Evolutionary conservation across 2,888 invertebrate genomes (phyloP).

Genomic region (Hesperia comma): DNA sequence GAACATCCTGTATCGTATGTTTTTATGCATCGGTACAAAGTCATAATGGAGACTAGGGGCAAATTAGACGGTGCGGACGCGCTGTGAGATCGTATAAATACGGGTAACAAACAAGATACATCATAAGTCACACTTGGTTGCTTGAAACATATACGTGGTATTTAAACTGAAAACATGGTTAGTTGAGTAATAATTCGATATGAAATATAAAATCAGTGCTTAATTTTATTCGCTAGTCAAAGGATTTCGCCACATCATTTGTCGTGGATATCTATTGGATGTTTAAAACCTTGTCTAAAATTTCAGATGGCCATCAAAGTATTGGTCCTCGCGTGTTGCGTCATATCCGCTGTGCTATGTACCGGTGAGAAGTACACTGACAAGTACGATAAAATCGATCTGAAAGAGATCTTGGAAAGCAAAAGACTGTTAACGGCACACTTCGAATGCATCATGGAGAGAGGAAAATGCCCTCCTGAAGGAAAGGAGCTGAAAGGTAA

Average conservation of each 20-base stretch:
- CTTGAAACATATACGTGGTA: slow-evolving; percentile 30
- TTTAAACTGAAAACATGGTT: slow-evolving; percentile 23
- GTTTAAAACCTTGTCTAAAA: not conserved
- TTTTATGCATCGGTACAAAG: slow-evolving; percentile 63
- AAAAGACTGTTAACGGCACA: slow-evolving; percentile 87
- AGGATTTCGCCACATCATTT: too few relatives aligned
- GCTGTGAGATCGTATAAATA: slow-evolving; percentile 64
- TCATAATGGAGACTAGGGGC: slow-evolving; percentile 62
- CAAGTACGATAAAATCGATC: slow-evolving; percentile 87
- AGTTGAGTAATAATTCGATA: not conserved
- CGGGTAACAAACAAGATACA: slow-evolving; percentile 36
- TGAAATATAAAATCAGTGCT: slow-evolving; percentile 4
- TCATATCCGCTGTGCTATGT: slow-evolving; percentile 37
- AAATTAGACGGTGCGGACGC: slow-evolving; percentile 70
- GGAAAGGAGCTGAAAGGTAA: slow-evolving; percentile 88
- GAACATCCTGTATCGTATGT: slow-evolving; percentile 46
- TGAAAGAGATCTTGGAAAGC: slow-evolving; percentile 87
- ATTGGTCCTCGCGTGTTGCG: slow-evolving; percentile 42
- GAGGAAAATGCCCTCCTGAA: slow-evolving; percentile 87
- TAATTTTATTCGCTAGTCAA: not conserved
- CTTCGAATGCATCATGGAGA: slow-evolving; percentile 86
- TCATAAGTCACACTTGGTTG: slow-evolving; percentile 29
- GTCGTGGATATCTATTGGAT: not conserved
- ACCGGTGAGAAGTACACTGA: slow-evolving; percentile 78
- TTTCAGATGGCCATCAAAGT: slow-evolving; percentile 44